Base-by-base conservation (phyloP, 2,113 vertebrate species). In the Chloropsis hardwickii region DNA sequence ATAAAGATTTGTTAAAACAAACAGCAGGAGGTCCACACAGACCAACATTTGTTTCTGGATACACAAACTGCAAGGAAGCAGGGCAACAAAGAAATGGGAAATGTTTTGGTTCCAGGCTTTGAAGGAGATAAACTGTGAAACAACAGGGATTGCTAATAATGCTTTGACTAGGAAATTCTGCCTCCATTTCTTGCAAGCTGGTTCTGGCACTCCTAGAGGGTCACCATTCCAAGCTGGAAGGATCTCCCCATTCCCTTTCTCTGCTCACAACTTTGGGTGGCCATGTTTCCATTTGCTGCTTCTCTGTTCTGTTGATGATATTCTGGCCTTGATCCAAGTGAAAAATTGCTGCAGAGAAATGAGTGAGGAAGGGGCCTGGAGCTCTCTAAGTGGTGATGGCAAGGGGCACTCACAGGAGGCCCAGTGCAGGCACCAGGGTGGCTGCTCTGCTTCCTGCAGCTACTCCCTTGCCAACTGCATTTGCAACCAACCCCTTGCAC, bases 401-500 rank as follows among this genome's bases (percentile, higher is more conserved):
- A 0, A 7, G 40, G 23, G 33, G 69, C 21, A 87, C 47, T 14
- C 21, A 23, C 11, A 11, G 42, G 42, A 23, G 14, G 28, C 1
- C 1, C 8, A 22, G 14, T 5, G 8, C n/a, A 81, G 48, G 28
- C n/a, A 14, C 31, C 42, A 40, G 70, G 14, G 5, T 1, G 21
- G 88, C 71, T 35, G 47, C 37, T 4, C 54, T 24, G 45, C 77
- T 53, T 4, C 79, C 48, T 28, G 24, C 72, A 39, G 23, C 13
- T 16, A 1, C 27, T 19, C 48, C 65, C 62, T 31, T n/a, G 33
- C 1, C 1, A 1, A 2, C 15, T 14, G 14, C 23, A 12, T 5
- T 27, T 45, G 39, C 61, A 71, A 37, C 51, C 71, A 86, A 14
- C 3, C 53, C 27, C 53, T 10, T 8, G 53, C 29, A 23, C 5